A percentile compares a stretch with the other conserved stretches of the same genome.
phyloP scores from a whole-genome alignment of 2,797 vertebrate genomes.

The Onychomys arenicola region DNA sequence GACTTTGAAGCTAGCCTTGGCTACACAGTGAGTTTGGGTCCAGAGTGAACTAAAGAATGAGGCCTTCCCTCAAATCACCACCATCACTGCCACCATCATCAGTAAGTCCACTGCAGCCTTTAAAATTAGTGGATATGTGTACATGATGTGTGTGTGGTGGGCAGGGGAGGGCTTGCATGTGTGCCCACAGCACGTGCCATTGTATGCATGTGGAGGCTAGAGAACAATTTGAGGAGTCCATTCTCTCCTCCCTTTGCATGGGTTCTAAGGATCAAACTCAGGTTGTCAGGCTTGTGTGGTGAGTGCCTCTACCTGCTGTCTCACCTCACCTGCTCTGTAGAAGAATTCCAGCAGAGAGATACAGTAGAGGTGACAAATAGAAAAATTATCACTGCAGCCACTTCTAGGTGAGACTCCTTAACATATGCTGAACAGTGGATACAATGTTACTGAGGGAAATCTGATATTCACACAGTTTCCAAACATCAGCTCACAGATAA shows the following conservation, averaged over 20 bases:
- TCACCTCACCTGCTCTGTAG: not conserved
- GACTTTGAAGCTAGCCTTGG: not conserved
- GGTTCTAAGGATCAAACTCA: not conserved
- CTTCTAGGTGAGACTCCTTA: not conserved
- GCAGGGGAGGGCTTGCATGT: fast-evolving
- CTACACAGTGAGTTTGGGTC: not conserved
- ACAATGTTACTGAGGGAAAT: not conserved
- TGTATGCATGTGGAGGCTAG: not conserved
- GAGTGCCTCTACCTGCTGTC: not conserved
- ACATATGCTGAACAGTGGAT: not conserved
- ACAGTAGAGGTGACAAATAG: not conserved
- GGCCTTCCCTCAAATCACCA: not conserved
- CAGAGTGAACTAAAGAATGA: not conserved
- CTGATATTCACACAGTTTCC: not conserved
- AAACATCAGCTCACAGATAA: not conserved
- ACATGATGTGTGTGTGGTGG: not conserved
- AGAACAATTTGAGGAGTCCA: not conserved
- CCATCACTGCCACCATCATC: not conserved
- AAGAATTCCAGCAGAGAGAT: not conserved
- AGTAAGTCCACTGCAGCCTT: not conserved
- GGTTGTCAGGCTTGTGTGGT: not conserved
- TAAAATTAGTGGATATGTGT: not conserved
- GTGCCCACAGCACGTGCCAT: not conserved
- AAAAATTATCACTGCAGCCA: not conserved
- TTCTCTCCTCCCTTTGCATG: not conserved